Evolutionary conservation across 2,113 vertebrate genomes (phyloP), one percentile per base, ranked within the genome.

Genomic region (Otus sunia): DNA sequence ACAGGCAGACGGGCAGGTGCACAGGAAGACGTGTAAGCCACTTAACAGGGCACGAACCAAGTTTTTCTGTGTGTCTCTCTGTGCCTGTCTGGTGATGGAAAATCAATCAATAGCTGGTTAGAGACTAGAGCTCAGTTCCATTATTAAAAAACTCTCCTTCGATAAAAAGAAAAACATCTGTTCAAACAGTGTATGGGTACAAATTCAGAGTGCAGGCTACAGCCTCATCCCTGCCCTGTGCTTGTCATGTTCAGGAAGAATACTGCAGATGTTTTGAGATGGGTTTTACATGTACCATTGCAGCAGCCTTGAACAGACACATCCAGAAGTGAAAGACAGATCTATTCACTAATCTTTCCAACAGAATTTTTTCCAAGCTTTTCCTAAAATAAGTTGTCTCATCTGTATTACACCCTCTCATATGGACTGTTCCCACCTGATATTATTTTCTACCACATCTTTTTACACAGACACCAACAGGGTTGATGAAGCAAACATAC

Each of bases 21-120:
- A 39, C 67, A 50, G 19, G 50, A 26, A 79, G 86, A 47, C 5
- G 0, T n/a, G 22, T 47, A 62, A 89, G 69, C 43, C 29, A 45
- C 39, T 92, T 78, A 75, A 78, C 56, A 21, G 69, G 43, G 45
- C 87, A 90, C 0, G 0, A 84, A 87, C 30, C 69, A 92, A 94
- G 92, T 92, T 93, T 47, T 82, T 26, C 75, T 86, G 10, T 7
- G 18, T 59, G 43, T 68, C 13, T 86, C 66, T 90, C 68, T 32
- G n/a, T 75, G 93, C 53, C 85, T 62, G 87, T 85, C 81, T 96
- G 66, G 77, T 60, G 74, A 88, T 37, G 66, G 58, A 94, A 97
- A 96, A 93, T 94, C 90, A 94, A 55, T 96, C 93, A 95, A 76
- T 95, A 90, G 87, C 84, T 92, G 81, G 81, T 96, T 95, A 91